These are phyloP conservation scores for Mobula birostris DNA, from an alignment of 2,113 vertebrate genomes.

Conservation along the genomic window DNA sequence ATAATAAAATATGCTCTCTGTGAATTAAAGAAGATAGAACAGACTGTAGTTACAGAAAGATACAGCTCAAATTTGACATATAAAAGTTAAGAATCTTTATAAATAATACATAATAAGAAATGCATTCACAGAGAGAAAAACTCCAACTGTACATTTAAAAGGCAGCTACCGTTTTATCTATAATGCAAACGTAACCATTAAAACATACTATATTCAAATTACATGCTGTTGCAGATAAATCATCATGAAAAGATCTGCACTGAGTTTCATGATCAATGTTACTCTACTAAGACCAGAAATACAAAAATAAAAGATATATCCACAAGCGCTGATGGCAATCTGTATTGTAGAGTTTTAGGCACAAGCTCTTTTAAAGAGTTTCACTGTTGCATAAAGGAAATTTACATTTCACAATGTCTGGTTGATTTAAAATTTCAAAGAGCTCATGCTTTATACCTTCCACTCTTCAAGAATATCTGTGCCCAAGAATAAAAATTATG, in stretches of 20 bases:
- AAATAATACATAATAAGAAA: conserved; percentile 95
- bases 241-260: conserved; percentile 92
- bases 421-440: conserved; percentile 83
- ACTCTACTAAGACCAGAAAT: conserved; percentile 87
- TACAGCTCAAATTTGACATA: conserved; percentile 77
- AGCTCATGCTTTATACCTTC: conserved; percentile 66
- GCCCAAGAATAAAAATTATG: conserved; percentile 64
- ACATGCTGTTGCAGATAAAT: conserved; percentile 98
- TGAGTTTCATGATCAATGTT: conserved; percentile 99
- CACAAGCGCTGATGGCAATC: conserved; percentile 74
- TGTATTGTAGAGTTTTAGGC: conserved; percentile 76
- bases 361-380: conserved; percentile 84
- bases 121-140: conserved; percentile 64
- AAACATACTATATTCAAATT: conserved; percentile 98
- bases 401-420: conserved; percentile 90
- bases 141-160: conserved; percentile 81
- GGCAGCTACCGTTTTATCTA: conserved; percentile 83
- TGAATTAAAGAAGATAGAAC: conserved; percentile 70
- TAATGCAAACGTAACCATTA: conserved; percentile 90
- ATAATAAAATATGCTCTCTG: conserved; percentile 91
- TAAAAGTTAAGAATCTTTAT: conserved; percentile 90
- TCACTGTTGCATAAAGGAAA: conserved; percentile 84
- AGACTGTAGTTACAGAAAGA: conserved; percentile 74
- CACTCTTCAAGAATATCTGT: conserved; percentile 61
- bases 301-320: conserved; percentile 85